These are phyloP conservation scores for Dione vanillae DNA, from an alignment of 2,888 invertebrate species.

Conservation along the genomic window DNA sequence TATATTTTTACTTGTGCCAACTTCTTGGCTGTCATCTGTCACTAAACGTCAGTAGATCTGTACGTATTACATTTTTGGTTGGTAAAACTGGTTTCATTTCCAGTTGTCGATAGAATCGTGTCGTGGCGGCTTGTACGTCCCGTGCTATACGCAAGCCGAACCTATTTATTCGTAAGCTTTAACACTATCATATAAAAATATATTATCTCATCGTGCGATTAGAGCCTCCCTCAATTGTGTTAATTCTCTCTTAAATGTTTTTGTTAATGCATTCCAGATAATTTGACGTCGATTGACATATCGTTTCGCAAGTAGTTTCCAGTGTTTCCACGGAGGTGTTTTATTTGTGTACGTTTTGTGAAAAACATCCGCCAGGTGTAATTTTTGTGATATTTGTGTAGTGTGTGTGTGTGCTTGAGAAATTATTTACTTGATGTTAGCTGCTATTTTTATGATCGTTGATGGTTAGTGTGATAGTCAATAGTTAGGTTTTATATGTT, in stretches of 20 bases:
- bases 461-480: slow-evolving; percentile 35
- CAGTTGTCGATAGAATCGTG: slow-evolving; percentile 68
- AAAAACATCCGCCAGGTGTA: slow-evolving; percentile 60
- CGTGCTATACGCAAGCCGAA: slow-evolving; percentile 45
- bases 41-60: slow-evolving; percentile 26
- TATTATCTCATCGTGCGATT: not conserved
- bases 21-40: slow-evolving; percentile 25
- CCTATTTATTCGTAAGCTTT: slow-evolving; percentile 50
- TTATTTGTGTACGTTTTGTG: slow-evolving; percentile 76
- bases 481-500: slow-evolving; percentile 30
- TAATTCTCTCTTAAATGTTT: slow-evolving; percentile 36
- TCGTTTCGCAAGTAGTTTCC: slow-evolving; percentile 72
- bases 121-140: slow-evolving; percentile 50
- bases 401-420: slow-evolving; percentile 45
- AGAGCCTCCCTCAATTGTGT: not conserved
- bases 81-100: slow-evolving; percentile 37
- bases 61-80: slow-evolving; percentile 23
- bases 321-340: slow-evolving; percentile 66
- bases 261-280: slow-evolving; percentile 53
- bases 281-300: slow-evolving; percentile 76
- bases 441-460: slow-evolving; percentile 3
- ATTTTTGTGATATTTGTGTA: slow-evolving; percentile 49
- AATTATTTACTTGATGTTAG: not conserved
- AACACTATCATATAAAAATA: slow-evolving; percentile 47
- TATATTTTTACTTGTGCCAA: slow-evolving; percentile 16